Percentiles rank a stretch among this genome's conserved stretches.
Conservation (phyloP, 2,113 vertebrate genomes). For the Sinocyclocheilus anophthalmus region DNA sequence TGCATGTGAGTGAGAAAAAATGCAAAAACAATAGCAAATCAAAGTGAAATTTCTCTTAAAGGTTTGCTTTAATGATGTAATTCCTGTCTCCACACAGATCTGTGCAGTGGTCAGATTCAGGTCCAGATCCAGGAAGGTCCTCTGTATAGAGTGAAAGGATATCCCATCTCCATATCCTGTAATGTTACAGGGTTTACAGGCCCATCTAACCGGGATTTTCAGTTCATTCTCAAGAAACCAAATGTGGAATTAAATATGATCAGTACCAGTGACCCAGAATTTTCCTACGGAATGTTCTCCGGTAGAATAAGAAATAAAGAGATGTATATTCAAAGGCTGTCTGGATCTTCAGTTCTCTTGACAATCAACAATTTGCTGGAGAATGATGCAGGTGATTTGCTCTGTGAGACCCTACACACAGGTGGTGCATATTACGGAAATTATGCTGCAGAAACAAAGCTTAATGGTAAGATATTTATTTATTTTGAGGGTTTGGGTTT, state of each 20-base stretch:
- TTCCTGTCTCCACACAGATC: slow-evolving; percentile 35
- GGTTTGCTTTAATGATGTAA: neutral
- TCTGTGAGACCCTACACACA: slow-evolving; percentile 79
- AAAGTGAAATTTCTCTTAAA: no score
- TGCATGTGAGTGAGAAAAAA: no score
- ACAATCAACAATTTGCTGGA: slow-evolving; percentile 69
- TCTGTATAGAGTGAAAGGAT: slow-evolving; percentile 77
- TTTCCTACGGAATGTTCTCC: slow-evolving; percentile 58
- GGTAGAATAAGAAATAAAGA: slow-evolving; percentile 40
- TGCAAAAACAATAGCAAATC: no score
- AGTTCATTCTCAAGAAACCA: slow-evolving; percentile 69
- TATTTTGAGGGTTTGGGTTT: neutral
- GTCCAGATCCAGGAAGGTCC: slow-evolving; percentile 77
- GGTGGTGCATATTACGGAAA: slow-evolving; percentile 67
- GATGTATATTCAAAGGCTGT: slow-evolving; percentile 68
- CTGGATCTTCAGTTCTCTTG: slow-evolving; percentile 68
- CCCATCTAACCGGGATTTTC: slow-evolving; percentile 66
- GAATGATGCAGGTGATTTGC: slow-evolving; percentile 78
- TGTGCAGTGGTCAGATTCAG: slow-evolving; percentile 36
- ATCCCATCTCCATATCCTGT: slow-evolving; percentile 79
- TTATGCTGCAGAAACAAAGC: slow-evolving; percentile 74
- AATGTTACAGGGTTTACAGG: slow-evolving; percentile 76
- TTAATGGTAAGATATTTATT: slow-evolving; percentile 75
- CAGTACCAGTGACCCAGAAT: slow-evolving; percentile 56
- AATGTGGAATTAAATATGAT: slow-evolving; percentile 68